Evolutionary conservation across 2,888 invertebrate genomes (phyloP).

Genomic region (Chymomyza procnemis): DNA sequence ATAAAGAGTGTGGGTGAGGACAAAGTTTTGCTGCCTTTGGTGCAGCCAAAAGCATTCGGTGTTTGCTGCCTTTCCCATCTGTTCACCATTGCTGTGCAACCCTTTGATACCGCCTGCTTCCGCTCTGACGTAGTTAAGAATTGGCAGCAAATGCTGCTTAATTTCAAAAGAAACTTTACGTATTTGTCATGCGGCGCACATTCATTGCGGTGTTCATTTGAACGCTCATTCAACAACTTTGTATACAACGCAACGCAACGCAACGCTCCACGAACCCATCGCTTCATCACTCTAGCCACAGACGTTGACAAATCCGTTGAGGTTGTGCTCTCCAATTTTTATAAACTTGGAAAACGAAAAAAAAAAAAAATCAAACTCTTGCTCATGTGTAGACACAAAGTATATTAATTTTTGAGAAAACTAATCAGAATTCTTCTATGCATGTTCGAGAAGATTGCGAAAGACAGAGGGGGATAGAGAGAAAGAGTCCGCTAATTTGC

Average conservation of each 20-base stretch:
- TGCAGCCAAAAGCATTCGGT: not conserved
- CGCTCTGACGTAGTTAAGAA: constrained; percentile 71
- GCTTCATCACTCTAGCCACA: constrained; percentile 12
- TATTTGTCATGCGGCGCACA: constrained; percentile 73
- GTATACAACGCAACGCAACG: not conserved
- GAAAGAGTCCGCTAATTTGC: constrained; percentile 53
- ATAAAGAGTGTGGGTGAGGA: constrained; percentile 46
- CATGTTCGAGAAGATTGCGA: not conserved
- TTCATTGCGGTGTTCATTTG: constrained; percentile 73
- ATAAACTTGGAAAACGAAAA: not conserved
- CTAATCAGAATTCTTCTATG: constrained; percentile 44
- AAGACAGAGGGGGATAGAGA: no score
- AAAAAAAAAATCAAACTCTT: not conserved
- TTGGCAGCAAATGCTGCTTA: constrained; percentile 74
- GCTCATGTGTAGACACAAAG: not conserved
- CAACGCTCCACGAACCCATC: no score
- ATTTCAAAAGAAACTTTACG: constrained; percentile 74
- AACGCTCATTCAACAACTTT: constrained; percentile 56
- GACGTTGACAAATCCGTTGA: constrained; percentile 44
- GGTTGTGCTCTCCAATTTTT: not conserved
- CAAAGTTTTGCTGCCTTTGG: constrained; percentile 48
- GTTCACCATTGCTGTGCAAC: not conserved
- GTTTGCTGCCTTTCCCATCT: no score
- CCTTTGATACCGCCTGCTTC: not conserved
- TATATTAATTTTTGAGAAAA: constrained; percentile 49